These are phyloP conservation scores for Bombyx mandarina DNA, from an alignment of 1,140 invertebrate genomes.

Conservation along the genomic window DNA sequence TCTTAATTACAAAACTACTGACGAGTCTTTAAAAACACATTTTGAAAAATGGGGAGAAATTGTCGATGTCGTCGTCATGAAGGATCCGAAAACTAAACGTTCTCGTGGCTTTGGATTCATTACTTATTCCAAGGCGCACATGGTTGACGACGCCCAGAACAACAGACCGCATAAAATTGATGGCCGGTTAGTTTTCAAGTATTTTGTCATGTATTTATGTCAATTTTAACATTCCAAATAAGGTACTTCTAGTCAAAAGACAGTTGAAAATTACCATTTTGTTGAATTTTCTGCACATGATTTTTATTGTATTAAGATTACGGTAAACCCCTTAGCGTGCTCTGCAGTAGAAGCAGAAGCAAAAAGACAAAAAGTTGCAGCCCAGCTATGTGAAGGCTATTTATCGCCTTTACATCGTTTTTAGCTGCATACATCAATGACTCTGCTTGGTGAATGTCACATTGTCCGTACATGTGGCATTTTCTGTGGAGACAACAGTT, in stretches of 20 bases:
- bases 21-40: constrained; percentile 93
- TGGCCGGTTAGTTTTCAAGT: constrained; percentile 66
- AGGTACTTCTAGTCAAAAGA: no score
- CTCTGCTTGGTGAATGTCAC: constrained; percentile 58
- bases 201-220: not conserved
- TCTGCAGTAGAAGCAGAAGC: no score
- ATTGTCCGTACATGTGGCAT: constrained; percentile 50
- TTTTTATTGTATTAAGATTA: no score
- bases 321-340: no score
- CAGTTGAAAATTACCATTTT: no score
- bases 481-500: constrained; percentile 55
- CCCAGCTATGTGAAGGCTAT: constrained; percentile 54
- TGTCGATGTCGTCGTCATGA: constrained; percentile 98
- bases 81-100: constrained; percentile 92
- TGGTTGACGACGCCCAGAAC: constrained; percentile 96
- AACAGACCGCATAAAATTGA: constrained; percentile 81
- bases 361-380: constrained; percentile 26
- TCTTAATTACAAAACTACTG: constrained; percentile 94
- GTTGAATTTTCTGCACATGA: no score
- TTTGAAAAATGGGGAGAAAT: constrained; percentile 98
- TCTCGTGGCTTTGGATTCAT: constrained; percentile 98
- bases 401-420: constrained; percentile 58
- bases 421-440: constrained; percentile 48
- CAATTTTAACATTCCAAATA: not conserved
- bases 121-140: constrained; percentile 91